Conservation (phyloP, 2,888 invertebrate species). For the Ecdyonurus torrentis region DNA sequence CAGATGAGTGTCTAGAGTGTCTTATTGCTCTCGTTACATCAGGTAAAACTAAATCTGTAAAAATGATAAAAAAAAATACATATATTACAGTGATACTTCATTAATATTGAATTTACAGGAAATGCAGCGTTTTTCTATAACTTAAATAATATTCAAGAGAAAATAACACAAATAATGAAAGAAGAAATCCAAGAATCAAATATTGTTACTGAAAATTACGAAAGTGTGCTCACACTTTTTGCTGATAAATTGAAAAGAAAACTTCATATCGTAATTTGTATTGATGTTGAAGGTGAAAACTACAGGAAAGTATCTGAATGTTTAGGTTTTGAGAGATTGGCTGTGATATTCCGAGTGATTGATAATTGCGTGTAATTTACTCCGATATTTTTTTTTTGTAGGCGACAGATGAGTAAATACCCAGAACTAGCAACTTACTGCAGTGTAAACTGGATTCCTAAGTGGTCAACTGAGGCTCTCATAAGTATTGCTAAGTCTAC, state of each 20-base stretch:
- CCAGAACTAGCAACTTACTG: slow-evolving; percentile 86
- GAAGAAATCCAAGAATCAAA: slow-evolving; percentile 51
- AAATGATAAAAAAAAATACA: background rate
- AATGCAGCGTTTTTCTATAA: background rate
- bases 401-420: slow-evolving; percentile 80
- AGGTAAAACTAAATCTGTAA: too few species aligned
- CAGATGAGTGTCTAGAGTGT: slow-evolving; percentile 81
- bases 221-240: slow-evolving; percentile 75
- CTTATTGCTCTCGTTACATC: slow-evolving; percentile 85
- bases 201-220: slow-evolving; percentile 47
- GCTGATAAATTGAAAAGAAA: slow-evolving; percentile 67
- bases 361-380: background rate
- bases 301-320: slow-evolving; percentile 38
- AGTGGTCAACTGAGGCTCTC: slow-evolving; percentile 80
- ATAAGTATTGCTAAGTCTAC: slow-evolving; percentile 63
- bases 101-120: background rate
- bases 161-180: too few species aligned
- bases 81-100: too few species aligned
- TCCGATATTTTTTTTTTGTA: slow-evolving; percentile 24
- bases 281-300: slow-evolving; percentile 81
- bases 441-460: slow-evolving; percentile 87
- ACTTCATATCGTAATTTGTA: slow-evolving; percentile 72
- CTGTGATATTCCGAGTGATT: background rate
- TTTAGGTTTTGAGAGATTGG: background rate
- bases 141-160: too few species aligned